Percentiles rank a stretch among this genome's conserved stretches.
phyloP scores from a whole-genome alignment of 2,888 invertebrate species.

The Brachyopa scutellaris region DNA sequence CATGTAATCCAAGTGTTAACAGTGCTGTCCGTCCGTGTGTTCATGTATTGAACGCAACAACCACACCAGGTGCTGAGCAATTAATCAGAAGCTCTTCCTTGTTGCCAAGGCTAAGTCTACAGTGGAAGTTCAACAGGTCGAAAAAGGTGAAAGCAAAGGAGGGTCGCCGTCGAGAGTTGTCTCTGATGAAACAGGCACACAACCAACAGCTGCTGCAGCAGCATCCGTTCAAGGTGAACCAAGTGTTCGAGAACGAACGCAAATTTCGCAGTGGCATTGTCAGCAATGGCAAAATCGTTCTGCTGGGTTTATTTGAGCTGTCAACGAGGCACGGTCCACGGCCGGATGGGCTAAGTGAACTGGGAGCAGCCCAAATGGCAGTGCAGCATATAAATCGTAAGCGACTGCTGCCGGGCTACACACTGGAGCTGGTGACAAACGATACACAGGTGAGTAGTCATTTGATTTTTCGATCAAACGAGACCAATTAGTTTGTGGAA shows the following conservation, averaged over 20 bases:
- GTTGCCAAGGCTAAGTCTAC: conserved; percentile 14
- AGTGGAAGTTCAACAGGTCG: conserved; percentile 53
- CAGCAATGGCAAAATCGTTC: conserved; percentile 84
- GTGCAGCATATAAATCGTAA: conserved; percentile 90
- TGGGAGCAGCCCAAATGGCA: conserved; percentile 90
- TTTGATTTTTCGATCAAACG: neutral
- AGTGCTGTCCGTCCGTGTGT: conserved; percentile 59
- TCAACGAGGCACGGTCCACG: conserved; percentile 86
- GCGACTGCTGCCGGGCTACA: conserved; percentile 87
- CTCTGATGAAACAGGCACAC: conserved; percentile 67
- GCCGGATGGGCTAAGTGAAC: conserved; percentile 88
- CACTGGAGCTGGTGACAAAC: conserved; percentile 89
- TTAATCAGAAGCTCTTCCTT: conserved; percentile 35
- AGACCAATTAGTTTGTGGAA: conserved; percentile 5
- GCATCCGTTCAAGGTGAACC: conserved; percentile 80
- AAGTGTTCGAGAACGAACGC: conserved; percentile 81
- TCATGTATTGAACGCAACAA: neutral
- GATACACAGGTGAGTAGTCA: conserved; percentile 89
- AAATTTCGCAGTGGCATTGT: conserved; percentile 77
- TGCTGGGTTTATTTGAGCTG: conserved; percentile 91
- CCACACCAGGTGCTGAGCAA: conserved; percentile 8
- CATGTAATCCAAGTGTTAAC: conserved; percentile 58
- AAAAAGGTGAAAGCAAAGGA: conserved; percentile 60
- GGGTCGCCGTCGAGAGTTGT: conserved; percentile 59
- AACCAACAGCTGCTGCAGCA: conserved; percentile 70